These are phyloP conservation scores for Thalassarche chlororhynchos DNA, from an alignment of 2,113 vertebrate species.

Conservation along the genomic window DNA sequence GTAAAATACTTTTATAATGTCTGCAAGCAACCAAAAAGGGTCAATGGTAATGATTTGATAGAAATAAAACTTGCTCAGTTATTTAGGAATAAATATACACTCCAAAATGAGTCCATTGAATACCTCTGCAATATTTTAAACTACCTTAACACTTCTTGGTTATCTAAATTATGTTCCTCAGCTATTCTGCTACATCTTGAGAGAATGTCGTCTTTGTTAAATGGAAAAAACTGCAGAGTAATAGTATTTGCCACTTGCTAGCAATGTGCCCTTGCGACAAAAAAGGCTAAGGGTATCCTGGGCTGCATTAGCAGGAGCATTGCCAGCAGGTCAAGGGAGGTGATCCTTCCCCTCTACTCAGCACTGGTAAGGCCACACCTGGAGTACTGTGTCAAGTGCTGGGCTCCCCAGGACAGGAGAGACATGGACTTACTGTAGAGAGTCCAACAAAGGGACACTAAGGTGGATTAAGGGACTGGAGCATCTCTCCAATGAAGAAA, in stretches of 20 bases:
- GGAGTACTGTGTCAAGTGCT: not conserved
- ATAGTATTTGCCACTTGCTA: not conserved
- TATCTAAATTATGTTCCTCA: not conserved
- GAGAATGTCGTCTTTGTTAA: not conserved
- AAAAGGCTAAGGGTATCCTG: not conserved
- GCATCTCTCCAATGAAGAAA: not conserved
- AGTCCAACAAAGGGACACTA: not conserved
- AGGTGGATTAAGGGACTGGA: not conserved
- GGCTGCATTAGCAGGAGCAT: not conserved
- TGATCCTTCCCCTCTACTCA: not conserved
- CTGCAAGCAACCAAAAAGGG: not conserved
- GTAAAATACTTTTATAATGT: not conserved
- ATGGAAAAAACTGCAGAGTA: not conserved
- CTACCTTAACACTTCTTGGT: not conserved
- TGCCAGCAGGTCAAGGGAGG: rapidly evolving
- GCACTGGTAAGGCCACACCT: not conserved
- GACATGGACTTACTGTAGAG: not conserved
- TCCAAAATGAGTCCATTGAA: not conserved
- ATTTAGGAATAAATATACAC: not conserved
- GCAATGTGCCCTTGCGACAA: not conserved
- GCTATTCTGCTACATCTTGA: not conserved
- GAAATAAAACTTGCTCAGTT: not conserved
- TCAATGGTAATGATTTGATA: not conserved
- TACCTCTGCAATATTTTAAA: not conserved
- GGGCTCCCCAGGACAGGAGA: not conserved